A percentile compares a stretch with the other conserved stretches of the same genome.
These are phyloP conservation scores for Stegodyphus dumicola DNA, from an alignment of 1,140 invertebrate species.

Conservation along the genomic window DNA sequence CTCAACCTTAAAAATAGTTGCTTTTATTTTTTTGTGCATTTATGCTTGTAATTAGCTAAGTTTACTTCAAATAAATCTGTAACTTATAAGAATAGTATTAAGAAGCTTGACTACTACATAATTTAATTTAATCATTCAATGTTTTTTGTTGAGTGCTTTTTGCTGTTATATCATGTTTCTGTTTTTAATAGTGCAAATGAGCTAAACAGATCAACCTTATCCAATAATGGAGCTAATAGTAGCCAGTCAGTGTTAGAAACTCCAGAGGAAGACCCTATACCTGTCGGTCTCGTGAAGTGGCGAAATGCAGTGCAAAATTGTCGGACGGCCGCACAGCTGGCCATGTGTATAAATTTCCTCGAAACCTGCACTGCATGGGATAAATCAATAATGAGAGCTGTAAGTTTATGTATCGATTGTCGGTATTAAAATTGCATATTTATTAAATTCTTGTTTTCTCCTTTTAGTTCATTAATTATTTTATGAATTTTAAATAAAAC, in stretches of 20 bases:
- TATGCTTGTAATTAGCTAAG: no score
- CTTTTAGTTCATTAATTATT: no score
- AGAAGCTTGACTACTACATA: no score
- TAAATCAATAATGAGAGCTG: constrained; percentile 99
- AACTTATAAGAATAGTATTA: no score
- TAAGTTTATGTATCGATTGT: constrained; percentile 72
- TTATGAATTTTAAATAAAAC: no score
- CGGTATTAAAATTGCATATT: no score
- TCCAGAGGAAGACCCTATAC: constrained; percentile 63
- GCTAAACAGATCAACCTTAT: constrained; percentile 23
- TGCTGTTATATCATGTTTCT: background rate
- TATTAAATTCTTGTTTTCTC: no score
- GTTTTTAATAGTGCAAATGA: constrained; percentile 24
- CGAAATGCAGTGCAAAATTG: constrained; percentile 85
- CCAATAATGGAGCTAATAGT: constrained; percentile 9
- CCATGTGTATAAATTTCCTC: constrained; percentile 89
- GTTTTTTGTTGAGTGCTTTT: background rate
- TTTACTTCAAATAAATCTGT: no score
- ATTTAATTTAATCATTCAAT: no score
- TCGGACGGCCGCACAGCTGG: constrained; percentile 82
- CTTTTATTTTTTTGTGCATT: no score
- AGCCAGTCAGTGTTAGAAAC: constrained; percentile 8
- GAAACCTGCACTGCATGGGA: constrained; percentile 96
- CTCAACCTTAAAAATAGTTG: no score
- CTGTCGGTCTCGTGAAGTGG: constrained; percentile 81